Base-by-base conservation (phyloP, 2,888 invertebrate genomes). In the Leptura quadrifasciata region DNA sequence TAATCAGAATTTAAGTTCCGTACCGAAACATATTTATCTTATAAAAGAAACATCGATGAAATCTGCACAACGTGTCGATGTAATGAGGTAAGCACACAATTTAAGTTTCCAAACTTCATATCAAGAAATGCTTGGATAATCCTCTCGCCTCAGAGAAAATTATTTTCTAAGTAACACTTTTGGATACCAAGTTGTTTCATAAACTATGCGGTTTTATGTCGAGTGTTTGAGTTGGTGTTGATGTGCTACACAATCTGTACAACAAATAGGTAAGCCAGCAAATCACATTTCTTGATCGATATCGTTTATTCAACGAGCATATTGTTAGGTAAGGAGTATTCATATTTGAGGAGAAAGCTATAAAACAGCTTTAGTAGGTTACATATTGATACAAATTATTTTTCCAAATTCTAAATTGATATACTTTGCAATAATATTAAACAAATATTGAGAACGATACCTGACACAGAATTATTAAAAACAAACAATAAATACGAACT, bases 61-160 rank as follows among this genome's bases (percentile, higher is more conserved):
- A 65, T 55, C 67, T 67, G 9, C 52, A 64, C 65, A 72, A 73
- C 64, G 77, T 73, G 76, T 76, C 69, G 70, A 75, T 78, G 55
- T 58, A 69, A 75, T 76, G 73, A 77, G 75, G 73, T 75, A 73
- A 79, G 71, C 79, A 82, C 80, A 82, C 81, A 84, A 84, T 84
- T 83, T 83, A 83, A 83, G 80, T 82, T 83, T 81, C 75, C 76
- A 78, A 83, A 83, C 83, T 84, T 76, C 77, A 79, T 78, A 80
- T 80, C 77, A 80, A 80, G 83, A 76, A 78, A 80, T 81, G 79
- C 77, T 76, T 70, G 67, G 79, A 77, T 84, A 83, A 83, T 83
- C 80, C 80, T 77, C 79, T 76, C 79, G 80, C 79, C 78, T 77
- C 78, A 77, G 75, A 76, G 79, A 76, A 84, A 84, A 83, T 58